A percentile compares a stretch with the other conserved stretches of the same genome.
Conservation (phyloP, 1,140 invertebrate genomes). For the Drosophila biarmipes region DNA sequence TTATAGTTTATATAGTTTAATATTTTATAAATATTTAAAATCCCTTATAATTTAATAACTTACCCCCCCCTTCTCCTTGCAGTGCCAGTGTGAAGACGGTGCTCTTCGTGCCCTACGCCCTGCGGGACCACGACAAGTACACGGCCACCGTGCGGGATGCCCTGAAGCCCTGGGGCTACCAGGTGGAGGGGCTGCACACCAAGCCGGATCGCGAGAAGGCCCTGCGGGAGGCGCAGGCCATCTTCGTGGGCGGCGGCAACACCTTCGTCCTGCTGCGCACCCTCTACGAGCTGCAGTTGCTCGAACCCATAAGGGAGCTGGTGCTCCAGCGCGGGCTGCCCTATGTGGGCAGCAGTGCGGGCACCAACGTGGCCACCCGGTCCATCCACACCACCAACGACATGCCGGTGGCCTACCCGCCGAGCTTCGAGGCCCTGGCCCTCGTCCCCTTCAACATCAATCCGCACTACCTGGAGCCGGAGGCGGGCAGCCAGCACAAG, state of each 20-base stretch:
- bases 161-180: conserved; percentile 88
- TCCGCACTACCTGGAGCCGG: conserved; percentile 91
- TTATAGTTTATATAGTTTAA: too few relatives aligned
- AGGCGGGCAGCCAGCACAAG: conserved; percentile 88
- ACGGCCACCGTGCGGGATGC: conserved; percentile 87
- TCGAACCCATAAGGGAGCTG: conserved; percentile 87
- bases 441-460: conserved; percentile 94
- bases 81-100: conserved; percentile 88
- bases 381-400: conserved; percentile 94
- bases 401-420: conserved; percentile 90
- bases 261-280: conserved; percentile 90
- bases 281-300: conserved; percentile 89
- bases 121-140: conserved; percentile 88
- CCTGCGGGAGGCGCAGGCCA: conserved; percentile 88
- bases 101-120: conserved; percentile 92
- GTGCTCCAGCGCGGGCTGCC: conserved; percentile 88
- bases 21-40: too few relatives aligned
- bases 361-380: conserved; percentile 92
- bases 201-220: conserved; percentile 86
- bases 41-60: too few relatives aligned
- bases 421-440: conserved; percentile 89
- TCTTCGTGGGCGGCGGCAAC: conserved; percentile 93
- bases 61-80: not conserved
- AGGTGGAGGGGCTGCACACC: conserved; percentile 88
- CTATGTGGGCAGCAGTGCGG: conserved; percentile 93